Percentiles rank a stretch among this genome's conserved stretches.
Evolutionary conservation across 2,888 invertebrate genomes (phyloP).

Genomic region (Uloborus plumipes): DNA sequence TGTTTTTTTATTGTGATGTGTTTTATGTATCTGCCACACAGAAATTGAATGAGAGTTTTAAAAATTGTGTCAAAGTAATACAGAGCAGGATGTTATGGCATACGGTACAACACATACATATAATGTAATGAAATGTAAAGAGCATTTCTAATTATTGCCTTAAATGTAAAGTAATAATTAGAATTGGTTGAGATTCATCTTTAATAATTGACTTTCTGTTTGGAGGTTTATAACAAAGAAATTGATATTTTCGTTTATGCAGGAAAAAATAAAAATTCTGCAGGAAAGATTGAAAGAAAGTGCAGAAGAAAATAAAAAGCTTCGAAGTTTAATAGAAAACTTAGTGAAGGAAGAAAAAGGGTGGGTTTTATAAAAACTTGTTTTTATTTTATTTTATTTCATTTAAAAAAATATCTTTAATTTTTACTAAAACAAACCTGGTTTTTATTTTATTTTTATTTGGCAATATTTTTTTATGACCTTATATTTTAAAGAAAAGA

Average conservation of each 20-base stretch:
- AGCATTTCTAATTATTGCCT: too few species aligned
- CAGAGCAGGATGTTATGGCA: too few species aligned
- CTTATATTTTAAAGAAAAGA: slow-evolving; percentile 30
- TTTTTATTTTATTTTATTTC: neutral
- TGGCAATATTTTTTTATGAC: neutral
- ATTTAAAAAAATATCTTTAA: neutral
- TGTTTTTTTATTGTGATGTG: too few species aligned
- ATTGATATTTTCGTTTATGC: neutral
- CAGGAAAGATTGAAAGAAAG: slow-evolving; percentile 27
- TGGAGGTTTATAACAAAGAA: neutral
- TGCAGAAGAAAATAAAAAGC: slow-evolving; percentile 24
- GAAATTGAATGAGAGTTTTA: too few species aligned
- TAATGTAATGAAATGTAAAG: too few species aligned
- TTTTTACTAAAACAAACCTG: neutral
- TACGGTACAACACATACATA: too few species aligned
- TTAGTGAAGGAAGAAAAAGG: slow-evolving; percentile 33
- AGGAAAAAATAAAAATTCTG: slow-evolving; percentile 30
- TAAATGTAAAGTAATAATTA: too few species aligned
- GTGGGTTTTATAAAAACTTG: neutral
- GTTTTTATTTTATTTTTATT: neutral
- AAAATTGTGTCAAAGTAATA: neutral
- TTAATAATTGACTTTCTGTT: neutral
- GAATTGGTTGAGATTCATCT: too few species aligned
- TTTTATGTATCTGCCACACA: too few species aligned
- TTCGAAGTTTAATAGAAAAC: slow-evolving; percentile 19